A percentile compares a stretch with the other conserved stretches of the same genome.
Evolutionary conservation across 2,888 invertebrate genomes (phyloP).

Genomic region (Lasius fuliginosus): DNA sequence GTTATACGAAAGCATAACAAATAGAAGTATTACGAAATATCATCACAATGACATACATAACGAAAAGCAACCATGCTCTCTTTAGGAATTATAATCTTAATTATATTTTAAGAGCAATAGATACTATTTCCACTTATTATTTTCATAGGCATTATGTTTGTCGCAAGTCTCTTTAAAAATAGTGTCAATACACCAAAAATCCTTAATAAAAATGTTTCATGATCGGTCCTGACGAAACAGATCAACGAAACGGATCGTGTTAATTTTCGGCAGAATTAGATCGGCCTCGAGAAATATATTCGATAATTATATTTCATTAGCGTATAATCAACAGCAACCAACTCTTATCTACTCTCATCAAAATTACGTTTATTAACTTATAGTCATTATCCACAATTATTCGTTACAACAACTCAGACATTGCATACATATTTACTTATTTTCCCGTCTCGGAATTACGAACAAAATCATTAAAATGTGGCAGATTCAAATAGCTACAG

Average conservation of each 20-base stretch:
- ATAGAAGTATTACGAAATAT: not conserved
- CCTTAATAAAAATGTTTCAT: not conserved
- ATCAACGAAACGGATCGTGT: not conserved
- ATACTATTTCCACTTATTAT: not conserved
- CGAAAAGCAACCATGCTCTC: too few relatives aligned
- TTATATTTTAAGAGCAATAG: not conserved
- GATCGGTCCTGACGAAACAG: too few relatives aligned
- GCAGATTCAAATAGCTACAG: slow-evolving; percentile 2
- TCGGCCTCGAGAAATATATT: not conserved
- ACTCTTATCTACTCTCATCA: not conserved
- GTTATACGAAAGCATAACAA: not conserved
- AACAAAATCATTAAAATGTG: not conserved
- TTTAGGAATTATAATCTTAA: not conserved
- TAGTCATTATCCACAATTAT: not conserved
- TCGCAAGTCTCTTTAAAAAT: not conserved
- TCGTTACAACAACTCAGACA: not conserved
- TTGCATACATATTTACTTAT: not conserved
- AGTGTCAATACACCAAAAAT: not conserved
- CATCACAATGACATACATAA: not conserved
- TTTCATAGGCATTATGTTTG: not conserved
- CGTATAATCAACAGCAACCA: not conserved
- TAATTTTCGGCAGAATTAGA: not conserved
- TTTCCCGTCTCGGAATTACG: not conserved
- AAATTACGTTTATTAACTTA: not conserved
- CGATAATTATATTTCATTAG: slow-evolving; percentile 8